These are phyloP conservation scores for Tubulanus polymorphus DNA, from an alignment of 2,888 invertebrate genomes.

Conservation along the genomic window DNA sequence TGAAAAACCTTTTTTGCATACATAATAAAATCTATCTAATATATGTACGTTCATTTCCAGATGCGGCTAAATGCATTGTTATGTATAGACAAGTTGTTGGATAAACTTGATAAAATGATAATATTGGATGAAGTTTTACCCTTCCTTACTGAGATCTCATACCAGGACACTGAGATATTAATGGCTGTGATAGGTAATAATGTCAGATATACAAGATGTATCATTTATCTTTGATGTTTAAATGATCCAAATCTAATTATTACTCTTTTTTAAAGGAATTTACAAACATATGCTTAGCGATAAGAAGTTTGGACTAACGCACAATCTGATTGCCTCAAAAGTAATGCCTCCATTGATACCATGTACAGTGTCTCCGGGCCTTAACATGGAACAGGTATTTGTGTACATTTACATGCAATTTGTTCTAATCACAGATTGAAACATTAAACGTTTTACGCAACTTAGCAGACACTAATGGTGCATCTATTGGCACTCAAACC, in stretches of 20 bases:
- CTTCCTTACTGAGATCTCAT: slow-evolving; percentile 76
- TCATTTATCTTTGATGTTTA: neutral
- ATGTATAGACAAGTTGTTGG: slow-evolving; percentile 69
- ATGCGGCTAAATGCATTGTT: slow-evolving; percentile 52
- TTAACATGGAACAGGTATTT: slow-evolving; percentile 74
- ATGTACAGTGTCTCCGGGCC: slow-evolving; percentile 82
- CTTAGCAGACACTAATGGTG: no score
- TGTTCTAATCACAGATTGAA: no score
- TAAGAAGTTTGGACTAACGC: slow-evolving; percentile 82
- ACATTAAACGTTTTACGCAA: no score
- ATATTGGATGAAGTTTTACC: slow-evolving; percentile 89
- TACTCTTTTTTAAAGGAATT: slow-evolving; percentile 64
- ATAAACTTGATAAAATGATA: slow-evolving; percentile 78
- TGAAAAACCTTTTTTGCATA: no score
- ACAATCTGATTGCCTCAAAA: slow-evolving; percentile 86
- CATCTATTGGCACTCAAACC: no score
- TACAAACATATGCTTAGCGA: slow-evolving; percentile 86
- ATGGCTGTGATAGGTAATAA: slow-evolving; percentile 89
- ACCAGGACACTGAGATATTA: slow-evolving; percentile 84
- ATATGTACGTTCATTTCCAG: slow-evolving; percentile 36
- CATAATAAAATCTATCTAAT: no score
- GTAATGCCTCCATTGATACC: slow-evolving; percentile 90
- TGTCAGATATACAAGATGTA: neutral
- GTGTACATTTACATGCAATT: no score
- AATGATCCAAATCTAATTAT: neutral